Evolutionary conservation across 53 echinoderm and acorn worm species (phyloP).

Genomic region (Mesocentrotus franciscanus): DNA sequence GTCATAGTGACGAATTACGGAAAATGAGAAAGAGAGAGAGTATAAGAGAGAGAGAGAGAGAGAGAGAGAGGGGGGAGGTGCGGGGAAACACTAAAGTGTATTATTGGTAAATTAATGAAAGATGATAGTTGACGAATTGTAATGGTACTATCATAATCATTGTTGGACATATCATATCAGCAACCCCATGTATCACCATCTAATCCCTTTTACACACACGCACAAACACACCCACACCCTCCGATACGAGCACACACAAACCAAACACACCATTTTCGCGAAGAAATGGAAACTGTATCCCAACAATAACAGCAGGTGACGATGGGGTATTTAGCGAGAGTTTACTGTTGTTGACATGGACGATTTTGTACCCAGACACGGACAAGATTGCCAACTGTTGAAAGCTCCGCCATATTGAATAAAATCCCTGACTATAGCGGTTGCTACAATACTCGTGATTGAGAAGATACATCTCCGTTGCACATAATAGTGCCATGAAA

Average conservation of each 20-base stretch:
- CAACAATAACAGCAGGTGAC: slow-evolving; percentile 34
- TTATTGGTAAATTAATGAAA: too few relatives aligned
- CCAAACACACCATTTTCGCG: background rate
- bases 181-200: background rate
- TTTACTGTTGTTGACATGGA: slow-evolving; percentile 35
- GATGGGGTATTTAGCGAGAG: slow-evolving; percentile 46
- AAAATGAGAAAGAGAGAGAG: background rate
- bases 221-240: slow-evolving; percentile 9
- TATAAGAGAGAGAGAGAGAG: background rate
- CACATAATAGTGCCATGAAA: background rate
- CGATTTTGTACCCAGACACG: background rate
- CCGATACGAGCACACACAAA: background rate
- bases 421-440: background rate
- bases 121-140: too few relatives aligned
- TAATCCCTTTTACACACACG: background rate
- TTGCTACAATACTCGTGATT: background rate
- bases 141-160: too few relatives aligned
- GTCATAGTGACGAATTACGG: background rate
- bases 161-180: background rate
- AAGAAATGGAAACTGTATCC: background rate
- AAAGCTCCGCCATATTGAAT: slow-evolving; percentile 32
- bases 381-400: slow-evolving; percentile 40
- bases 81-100: background rate
- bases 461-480: background rate
- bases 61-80: background rate